Evolutionary conservation across 1,140 invertebrate genomes (phyloP), one percentile per base, ranked within the genome.

Genomic region (Heliconius eleuchia): DNA sequence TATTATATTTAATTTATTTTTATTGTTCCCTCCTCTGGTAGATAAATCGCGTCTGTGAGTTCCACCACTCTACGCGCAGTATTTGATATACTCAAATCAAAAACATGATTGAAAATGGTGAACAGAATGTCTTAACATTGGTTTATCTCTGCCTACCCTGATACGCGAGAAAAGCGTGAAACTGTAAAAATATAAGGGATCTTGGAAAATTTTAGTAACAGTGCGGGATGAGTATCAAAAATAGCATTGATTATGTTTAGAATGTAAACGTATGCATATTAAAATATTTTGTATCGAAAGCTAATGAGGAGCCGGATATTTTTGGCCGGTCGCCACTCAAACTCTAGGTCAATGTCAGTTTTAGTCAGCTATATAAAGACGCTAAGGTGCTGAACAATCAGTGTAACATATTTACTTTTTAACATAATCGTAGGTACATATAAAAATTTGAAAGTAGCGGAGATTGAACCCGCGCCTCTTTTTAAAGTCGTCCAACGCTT

Each of bases 291-390:
- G 60, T 66, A 30, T 66, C 4, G 60, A 66, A 66, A 30, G 13
- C 9, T 66, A 30, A 1, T 37, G 27, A 66, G 55, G 60, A 66
- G 74, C 74, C 74, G 70, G 70, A 30, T 46, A n/a, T 42, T 76
- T 19, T 66, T 76, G 74, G 74, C 74, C 42, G 23, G n/a, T 50
- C 74, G 60, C 74, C 74, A 71, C 66, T 37, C 74, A 7, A 27
- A 16, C 74, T 70, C 74, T 76, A 50, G 74, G 74, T 76, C 74
- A 76, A 76, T 76, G 74, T 70, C 74, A 50, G 42, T 42, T 66
- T 42, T 1, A 13, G 55, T 42, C 39, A 30, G 39, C 34, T 71
- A 76, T 46, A 76, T 76, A 76, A 76, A 76, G 74, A 76, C 57
- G 30, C 30, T 66, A 66, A 27, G 57, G 57, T 66, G 55, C n/a